These are phyloP conservation scores for Leptoclinus maculatus DNA, from an alignment of 2,797 vertebrate species.

Conservation along the genomic window DNA sequence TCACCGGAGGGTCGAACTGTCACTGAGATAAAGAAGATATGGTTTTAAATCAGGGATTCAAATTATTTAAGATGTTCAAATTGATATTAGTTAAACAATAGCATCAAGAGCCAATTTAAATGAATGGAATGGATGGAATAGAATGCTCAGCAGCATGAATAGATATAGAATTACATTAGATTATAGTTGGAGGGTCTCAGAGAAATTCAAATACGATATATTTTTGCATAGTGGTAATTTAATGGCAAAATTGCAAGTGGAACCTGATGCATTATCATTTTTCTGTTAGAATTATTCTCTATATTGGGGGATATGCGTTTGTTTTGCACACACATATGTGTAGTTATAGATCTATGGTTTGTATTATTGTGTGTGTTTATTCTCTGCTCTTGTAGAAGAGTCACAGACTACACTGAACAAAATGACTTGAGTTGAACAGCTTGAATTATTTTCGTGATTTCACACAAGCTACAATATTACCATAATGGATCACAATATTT, in stretches of 20 bases:
- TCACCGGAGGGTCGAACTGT: no score
- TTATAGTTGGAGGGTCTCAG: slow-evolving; percentile 12
- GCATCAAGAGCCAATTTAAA: not conserved
- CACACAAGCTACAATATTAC: slow-evolving; percentile 44
- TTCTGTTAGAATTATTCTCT: not conserved
- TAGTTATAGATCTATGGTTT: not conserved
- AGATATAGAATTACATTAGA: not conserved
- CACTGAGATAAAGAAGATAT: not conserved
- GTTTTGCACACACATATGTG: not conserved
- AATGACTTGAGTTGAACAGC: slow-evolving; percentile 52
- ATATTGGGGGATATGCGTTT: not conserved
- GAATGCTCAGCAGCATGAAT: not conserved
- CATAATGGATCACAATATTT: slow-evolving; percentile 52
- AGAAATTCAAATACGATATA: slow-evolving; percentile 28
- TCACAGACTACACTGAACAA: slow-evolving; percentile 47
- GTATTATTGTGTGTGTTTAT: not conserved
- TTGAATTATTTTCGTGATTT: slow-evolving; percentile 56
- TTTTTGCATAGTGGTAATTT: slow-evolving; percentile 23
- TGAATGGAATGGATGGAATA: not conserved
- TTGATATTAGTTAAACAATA: not conserved
- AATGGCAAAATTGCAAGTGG: not conserved
- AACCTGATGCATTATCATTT: not conserved
- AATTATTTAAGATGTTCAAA: not conserved
- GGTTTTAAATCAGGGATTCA: not conserved
- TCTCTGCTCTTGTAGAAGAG: slow-evolving; percentile 36